Evolutionary conservation across 2,113 vertebrate species (phyloP).

Genomic region (Grantiella picta): DNA sequence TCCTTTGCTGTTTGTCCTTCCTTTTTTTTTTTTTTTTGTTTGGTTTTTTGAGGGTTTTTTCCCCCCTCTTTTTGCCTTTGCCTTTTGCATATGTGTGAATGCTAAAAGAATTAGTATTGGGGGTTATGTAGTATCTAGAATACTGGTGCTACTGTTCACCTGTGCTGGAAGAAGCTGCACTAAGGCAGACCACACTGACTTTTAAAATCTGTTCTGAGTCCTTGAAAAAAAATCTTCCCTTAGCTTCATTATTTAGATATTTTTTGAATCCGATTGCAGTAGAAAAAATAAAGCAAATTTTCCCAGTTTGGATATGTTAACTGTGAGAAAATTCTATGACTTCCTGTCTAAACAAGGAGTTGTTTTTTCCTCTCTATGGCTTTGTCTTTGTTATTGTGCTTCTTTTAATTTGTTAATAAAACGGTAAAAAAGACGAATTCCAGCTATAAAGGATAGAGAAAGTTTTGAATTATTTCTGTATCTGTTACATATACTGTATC

Average conservation of each 20-base stretch:
- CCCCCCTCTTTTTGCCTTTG: neutral
- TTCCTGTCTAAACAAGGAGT: neutral
- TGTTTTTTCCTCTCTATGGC: neutral
- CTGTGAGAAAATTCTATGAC: neutral
- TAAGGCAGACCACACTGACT: neutral
- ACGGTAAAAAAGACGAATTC: neutral
- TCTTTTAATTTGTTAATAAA: neutral
- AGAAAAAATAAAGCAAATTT: neutral
- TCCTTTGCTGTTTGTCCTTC: neutral
- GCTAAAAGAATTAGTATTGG: neutral
- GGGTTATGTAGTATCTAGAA: neutral
- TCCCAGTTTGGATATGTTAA: neutral
- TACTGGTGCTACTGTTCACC: neutral
- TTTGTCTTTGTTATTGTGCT: neutral
- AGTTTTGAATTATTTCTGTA: neutral
- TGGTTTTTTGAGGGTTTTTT: rapidly evolving
- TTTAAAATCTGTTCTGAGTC: neutral
- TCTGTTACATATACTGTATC: neutral
- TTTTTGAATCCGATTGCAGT: slow-evolving; percentile 1
- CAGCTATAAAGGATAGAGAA: neutral
- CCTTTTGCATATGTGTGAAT: neutral
- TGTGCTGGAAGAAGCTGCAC: neutral
- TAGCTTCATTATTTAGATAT: slow-evolving; percentile 23
- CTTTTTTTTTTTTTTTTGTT: neutral
- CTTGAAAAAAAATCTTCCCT: neutral